Percentiles rank a stretch among this genome's conserved stretches.
These are phyloP conservation scores for Myanophis thanlyinensis DNA, from an alignment of 2,113 vertebrate species.

Conservation along the genomic window DNA sequence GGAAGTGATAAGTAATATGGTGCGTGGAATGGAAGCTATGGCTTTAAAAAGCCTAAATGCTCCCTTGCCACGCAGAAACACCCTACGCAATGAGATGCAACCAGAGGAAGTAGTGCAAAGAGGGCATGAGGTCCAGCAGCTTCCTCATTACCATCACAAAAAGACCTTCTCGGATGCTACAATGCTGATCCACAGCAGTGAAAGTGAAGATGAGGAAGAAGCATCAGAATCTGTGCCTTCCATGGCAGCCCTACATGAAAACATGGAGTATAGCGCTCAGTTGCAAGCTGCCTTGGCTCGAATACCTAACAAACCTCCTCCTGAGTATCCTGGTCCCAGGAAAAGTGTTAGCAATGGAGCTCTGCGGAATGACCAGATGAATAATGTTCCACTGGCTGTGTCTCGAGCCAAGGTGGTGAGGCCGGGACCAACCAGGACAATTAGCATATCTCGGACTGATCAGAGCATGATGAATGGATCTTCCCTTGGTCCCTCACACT, in stretches of 20 bases:
- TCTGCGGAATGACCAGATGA: constrained; percentile 69
- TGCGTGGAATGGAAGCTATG: constrained; percentile 84
- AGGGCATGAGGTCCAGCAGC: constrained; percentile 64
- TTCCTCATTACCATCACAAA: constrained; percentile 84
- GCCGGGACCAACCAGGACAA: constrained; percentile 70
- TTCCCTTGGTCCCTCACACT: constrained; percentile 90
- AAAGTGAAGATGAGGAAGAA: constrained; percentile 82
- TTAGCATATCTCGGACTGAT: constrained; percentile 82
- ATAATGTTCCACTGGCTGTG: constrained; percentile 54
- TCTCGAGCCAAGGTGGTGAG: constrained; percentile 68
- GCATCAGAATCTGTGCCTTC: constrained; percentile 72
- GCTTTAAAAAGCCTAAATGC: constrained; percentile 81
- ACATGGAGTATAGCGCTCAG: constrained; percentile 87
- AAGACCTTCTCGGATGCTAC: constrained; percentile 93
- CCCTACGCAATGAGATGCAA: constrained; percentile 84
- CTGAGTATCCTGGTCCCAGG: constrained; percentile 89
- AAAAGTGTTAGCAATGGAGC: constrained; percentile 78
- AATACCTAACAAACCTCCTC: constrained; percentile 94
- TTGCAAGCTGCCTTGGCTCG: constrained; percentile 92
- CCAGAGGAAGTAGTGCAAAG: constrained; percentile 66
- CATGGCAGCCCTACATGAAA: constrained; percentile 77
- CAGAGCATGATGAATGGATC: constrained; percentile 79
- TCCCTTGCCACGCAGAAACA: constrained; percentile 83
- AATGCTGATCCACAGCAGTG: constrained; percentile 96
- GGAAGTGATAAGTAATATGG: constrained; percentile 91